Conservation (phyloP, 2,113 vertebrate species). For the Brachionichthys hirsutus region DNA sequence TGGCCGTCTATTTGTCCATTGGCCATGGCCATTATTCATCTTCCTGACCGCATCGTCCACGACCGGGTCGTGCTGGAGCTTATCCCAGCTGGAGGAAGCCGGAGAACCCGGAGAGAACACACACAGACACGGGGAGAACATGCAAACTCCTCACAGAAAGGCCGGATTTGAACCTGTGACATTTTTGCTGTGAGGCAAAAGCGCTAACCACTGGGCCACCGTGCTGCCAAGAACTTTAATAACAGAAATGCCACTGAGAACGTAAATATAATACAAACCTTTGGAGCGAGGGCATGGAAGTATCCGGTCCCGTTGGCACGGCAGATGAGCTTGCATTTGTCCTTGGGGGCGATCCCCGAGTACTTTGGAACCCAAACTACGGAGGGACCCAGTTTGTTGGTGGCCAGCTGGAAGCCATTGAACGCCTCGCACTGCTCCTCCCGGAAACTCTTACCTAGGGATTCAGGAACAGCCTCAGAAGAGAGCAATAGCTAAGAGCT, state of each 20-base stretch:
- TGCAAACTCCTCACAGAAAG: no score
- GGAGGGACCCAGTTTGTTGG: constrained; percentile 86
- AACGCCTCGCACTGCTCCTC: constrained; percentile 95
- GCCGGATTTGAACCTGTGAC: no score
- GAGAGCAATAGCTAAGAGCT: no score
- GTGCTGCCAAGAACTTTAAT: constrained; percentile 5
- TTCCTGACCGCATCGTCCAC: no score
- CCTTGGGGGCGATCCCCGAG: constrained; percentile 88
- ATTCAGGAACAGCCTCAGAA: not conserved
- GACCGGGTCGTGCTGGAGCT: no score
- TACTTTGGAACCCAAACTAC: constrained; percentile 96
- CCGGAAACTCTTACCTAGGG: constrained; percentile 88
- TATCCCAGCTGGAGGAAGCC: no score
- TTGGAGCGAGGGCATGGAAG: constrained; percentile 92
- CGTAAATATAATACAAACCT: constrained; percentile 76
- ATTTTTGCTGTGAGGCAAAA: constrained; percentile 20
- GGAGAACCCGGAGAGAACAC: no score
- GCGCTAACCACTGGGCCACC: constrained; percentile 24
- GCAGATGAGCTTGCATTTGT: constrained; percentile 96
- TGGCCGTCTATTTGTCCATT: no score
- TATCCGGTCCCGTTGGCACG: constrained; percentile 94
- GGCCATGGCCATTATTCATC: no score
- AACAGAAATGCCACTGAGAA: not conserved
- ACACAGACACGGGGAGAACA: no score
- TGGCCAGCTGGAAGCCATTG: constrained; percentile 92